phyloP scores from a whole-genome alignment of 2,888 invertebrate species.

The Lasioglossum marginatum region DNA sequence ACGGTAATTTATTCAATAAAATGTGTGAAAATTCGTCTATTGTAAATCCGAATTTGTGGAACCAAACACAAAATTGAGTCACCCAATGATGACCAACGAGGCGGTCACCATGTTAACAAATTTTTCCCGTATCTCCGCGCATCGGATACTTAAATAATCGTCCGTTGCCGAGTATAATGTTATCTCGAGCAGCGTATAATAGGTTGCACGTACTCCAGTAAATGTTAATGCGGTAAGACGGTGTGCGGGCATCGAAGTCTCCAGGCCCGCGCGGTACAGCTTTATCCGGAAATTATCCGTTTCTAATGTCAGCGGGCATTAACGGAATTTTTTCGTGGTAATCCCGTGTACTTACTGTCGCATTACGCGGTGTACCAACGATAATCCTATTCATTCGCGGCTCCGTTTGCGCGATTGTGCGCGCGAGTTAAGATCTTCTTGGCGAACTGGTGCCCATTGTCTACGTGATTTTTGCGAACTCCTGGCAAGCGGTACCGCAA shows the following conservation, averaged over 20 bases:
- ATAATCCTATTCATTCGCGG: conserved; percentile 61
- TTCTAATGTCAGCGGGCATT: conserved; percentile 32
- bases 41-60: neutral
- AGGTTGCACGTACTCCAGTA: neutral
- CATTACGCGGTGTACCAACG: conserved; percentile 31
- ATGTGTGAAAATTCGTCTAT: neutral
- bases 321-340: conserved; percentile 30
- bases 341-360: conserved; percentile 37
- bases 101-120: neutral
- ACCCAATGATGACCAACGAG: neutral
- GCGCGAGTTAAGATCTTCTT: conserved; percentile 61
- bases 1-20: neutral
- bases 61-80: neutral
- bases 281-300: conserved; percentile 40
- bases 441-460: conserved; percentile 59
- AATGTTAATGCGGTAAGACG: neutral
- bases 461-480: conserved; percentile 53
- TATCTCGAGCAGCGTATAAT: neutral
- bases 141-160: neutral
- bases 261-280: neutral
- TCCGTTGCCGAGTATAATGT: neutral
- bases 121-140: neutral
- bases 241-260: conserved; percentile 13
- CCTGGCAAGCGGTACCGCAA: conserved; percentile 57
- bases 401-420: conserved; percentile 59